Base-by-base conservation (phyloP, 30 jellyfish, hydroid and myxozoan species). In the Rhopilema esculentum region DNA sequence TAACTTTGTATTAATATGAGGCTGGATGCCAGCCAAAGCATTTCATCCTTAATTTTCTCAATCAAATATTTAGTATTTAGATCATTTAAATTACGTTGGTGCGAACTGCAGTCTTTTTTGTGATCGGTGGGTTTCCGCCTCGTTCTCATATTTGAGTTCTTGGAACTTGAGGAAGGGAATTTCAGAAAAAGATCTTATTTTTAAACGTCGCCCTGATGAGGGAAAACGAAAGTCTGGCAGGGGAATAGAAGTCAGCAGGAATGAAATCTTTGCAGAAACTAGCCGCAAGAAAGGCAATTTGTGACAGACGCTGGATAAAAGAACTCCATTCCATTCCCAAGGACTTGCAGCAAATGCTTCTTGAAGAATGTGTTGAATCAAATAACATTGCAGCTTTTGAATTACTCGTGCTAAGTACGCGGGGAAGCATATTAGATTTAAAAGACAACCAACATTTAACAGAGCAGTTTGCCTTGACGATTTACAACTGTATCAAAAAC, bases 291-390 rank as follows among this genome's bases (percentile, higher is more conserved):
- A 79, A 79, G 40, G 79, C 89, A n/a, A 62, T 79, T 25, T 1
- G 26, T n/a, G 89, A 79, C 6, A 67, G 80, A 4, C 8, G 70
- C 27, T 79, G 89, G 89, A 79, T 79, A 33, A 48, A 31, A 69
- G 16, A 17, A 2, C 70, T n/a, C 69, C 19, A 17, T 49, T 12
- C 8, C 16, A 61, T 79, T 63, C 48, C 70, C 22, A 62, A 32
- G 28, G 49, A 32, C 12, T 4, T 79, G 8, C 6, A 50, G 21
- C 18, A 9, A 16, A 27, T 48, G 80, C 48, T 79, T 23, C 20
- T 79, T 16, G 64, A 79, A 23, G 40, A 33, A 28, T 79, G 89
- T 32, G 17, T 79, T 22, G 69, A 79, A n/a, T 25, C 69, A 9
- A 61, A 29, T n/a, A 79, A 79, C 50, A 27, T 32, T 17, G 72